Conservation (phyloP, 2,797 vertebrate genomes). For the Zalophus californianus region DNA sequence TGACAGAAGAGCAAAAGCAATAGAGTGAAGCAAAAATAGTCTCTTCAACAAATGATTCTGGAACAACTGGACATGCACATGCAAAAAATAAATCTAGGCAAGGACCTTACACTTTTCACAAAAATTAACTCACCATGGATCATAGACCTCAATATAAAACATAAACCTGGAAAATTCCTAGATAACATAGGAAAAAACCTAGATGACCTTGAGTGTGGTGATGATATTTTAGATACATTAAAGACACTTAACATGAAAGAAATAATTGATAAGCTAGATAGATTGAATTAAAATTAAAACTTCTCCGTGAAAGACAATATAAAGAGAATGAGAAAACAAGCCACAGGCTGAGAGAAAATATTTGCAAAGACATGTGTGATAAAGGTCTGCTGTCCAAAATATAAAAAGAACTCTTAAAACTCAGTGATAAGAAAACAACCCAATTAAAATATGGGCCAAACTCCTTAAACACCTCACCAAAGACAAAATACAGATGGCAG, state of each 20-base stretch:
- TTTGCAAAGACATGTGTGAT: neutral
- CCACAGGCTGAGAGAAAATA: neutral
- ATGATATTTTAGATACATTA: neutral
- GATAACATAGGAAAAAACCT: neutral
- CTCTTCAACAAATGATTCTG: neutral
- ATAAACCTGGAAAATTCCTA: neutral
- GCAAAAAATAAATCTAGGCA: neutral
- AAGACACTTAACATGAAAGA: neutral
- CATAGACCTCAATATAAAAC: neutral
- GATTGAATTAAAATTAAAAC: neutral
- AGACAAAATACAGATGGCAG: neutral
- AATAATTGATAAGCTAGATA: neutral
- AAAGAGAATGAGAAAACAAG: neutral
- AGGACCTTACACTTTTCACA: neutral
- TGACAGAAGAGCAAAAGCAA: neutral
- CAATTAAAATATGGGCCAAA: neutral
- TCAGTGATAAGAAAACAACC: neutral
- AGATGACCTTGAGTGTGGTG: neutral
- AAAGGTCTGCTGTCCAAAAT: neutral
- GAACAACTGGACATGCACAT: neutral
- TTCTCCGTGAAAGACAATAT: neutral
- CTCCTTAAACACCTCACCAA: neutral
- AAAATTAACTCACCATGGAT: neutral
- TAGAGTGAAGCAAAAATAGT: neutral
- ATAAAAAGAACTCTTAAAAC: neutral